Conservation (phyloP, 2,888 invertebrate species). For the Ophioninae sp. region DNA sequence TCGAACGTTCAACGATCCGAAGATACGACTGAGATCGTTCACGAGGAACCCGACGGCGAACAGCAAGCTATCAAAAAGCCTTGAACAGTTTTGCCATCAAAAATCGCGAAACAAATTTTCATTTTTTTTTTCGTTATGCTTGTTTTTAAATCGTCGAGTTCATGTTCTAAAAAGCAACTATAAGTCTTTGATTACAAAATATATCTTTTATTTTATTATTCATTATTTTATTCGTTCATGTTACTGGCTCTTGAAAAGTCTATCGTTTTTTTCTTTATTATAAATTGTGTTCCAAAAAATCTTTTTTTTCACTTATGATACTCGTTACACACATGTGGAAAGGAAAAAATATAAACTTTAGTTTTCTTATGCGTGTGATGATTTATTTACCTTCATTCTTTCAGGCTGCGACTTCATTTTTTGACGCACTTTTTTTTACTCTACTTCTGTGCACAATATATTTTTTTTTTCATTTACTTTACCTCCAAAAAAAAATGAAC, state of each 20-base stretch:
- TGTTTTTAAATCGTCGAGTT: neutral
- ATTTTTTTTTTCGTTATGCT: no score
- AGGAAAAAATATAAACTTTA: neutral
- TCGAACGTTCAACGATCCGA: neutral
- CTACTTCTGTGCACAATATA: neutral
- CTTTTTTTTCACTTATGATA: neutral
- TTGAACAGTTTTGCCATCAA: neutral
- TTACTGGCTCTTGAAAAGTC: neutral
- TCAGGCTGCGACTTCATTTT: neutral
- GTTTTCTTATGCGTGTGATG: neutral
- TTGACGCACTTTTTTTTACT: neutral
- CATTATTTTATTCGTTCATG: neutral
- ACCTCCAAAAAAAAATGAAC: neutral
- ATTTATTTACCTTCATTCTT: conserved; percentile 18
- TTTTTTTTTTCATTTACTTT: neutral
- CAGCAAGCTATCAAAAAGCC: neutral
- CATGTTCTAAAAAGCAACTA: neutral
- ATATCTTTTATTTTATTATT: neutral
- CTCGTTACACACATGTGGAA: neutral
- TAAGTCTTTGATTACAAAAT: neutral
- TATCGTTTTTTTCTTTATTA: neutral
- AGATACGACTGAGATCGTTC: neutral
- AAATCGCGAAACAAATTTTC: conserved; percentile 12
- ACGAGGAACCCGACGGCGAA: neutral
- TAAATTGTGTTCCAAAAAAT: neutral